Percentiles rank a stretch among this genome's conserved stretches.
Conservation (phyloP, 2,888 invertebrate species). For the Apocheima hispidaria region DNA sequence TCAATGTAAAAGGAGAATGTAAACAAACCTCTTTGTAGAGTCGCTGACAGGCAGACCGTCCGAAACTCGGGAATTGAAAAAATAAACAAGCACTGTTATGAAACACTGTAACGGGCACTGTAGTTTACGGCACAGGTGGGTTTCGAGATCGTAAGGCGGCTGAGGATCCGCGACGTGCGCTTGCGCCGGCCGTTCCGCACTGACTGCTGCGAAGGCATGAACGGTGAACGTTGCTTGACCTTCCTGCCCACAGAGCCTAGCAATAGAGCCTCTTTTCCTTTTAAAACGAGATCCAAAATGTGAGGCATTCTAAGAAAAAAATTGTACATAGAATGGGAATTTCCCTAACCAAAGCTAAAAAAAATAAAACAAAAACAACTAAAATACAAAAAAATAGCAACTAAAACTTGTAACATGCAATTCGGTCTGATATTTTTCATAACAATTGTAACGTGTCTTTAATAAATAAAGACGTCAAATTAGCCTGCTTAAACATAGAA, state of each 20-base stretch:
- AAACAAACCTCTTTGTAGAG: conserved; percentile 75
- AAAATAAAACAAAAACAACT: too few species aligned
- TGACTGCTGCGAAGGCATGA: conserved; percentile 66
- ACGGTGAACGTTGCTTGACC: conserved; percentile 80
- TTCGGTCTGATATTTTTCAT: too few species aligned
- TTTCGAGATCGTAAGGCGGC: conserved; percentile 65
- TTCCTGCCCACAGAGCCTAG: conserved; percentile 80
- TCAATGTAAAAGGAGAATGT: conserved; percentile 49
- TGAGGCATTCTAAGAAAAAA: conserved; percentile 46
- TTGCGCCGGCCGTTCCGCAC: conserved; percentile 76
- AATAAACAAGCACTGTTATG: conserved; percentile 75
- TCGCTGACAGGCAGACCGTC: conserved; percentile 62
- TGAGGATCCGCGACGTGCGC: conserved; percentile 67
- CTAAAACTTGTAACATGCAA: too few species aligned
- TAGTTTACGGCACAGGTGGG: conserved; percentile 68
- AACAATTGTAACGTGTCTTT: too few species aligned
- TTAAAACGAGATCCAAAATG: conserved; percentile 60
- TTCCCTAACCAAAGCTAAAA: conserved; percentile 1
- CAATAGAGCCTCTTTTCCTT: conserved; percentile 73
- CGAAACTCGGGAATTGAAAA: conserved; percentile 61
- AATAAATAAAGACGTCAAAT: too few species aligned
- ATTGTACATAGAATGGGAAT: conserved; percentile 13
- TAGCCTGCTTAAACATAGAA: too few species aligned
- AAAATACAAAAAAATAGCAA: too few species aligned
- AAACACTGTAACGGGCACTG: conserved; percentile 80